These are phyloP conservation scores for Cynopterus sphinx DNA, from an alignment of 2,797 vertebrate genomes.

Conservation along the genomic window DNA sequence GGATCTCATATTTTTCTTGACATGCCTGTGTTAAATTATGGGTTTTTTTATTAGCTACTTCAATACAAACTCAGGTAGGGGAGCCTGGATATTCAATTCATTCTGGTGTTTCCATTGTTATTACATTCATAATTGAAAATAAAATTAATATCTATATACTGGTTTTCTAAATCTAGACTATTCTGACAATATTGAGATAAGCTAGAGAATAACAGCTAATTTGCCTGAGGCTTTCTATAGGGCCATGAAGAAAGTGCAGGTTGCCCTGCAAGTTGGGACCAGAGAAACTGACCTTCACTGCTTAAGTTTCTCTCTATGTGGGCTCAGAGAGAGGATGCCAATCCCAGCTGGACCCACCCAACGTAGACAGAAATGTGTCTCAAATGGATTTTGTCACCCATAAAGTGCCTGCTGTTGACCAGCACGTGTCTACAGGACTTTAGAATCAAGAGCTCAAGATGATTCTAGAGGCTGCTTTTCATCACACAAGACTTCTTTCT, in stretches of 20 bases:
- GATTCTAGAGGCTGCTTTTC: neutral
- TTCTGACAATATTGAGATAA: neutral
- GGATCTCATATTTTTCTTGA: neutral
- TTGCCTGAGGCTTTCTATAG: neutral
- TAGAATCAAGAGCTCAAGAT: neutral
- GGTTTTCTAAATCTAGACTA: neutral
- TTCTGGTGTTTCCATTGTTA: neutral
- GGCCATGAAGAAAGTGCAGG: neutral
- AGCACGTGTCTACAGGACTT: neutral
- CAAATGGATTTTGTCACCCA: neutral
- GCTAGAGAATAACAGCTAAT: neutral
- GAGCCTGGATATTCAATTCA: neutral
- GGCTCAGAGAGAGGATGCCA: neutral
- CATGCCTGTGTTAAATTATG: neutral
- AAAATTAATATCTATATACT: neutral
- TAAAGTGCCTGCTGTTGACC: neutral
- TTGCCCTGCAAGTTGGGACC: neutral
- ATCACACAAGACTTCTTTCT: neutral
- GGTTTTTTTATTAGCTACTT: neutral
- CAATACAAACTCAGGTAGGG: neutral
- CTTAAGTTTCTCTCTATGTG: neutral
- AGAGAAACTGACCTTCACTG: neutral
- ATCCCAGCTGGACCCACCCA: neutral
- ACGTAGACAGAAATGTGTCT: neutral
- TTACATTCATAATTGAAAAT: neutral